Percentiles rank a stretch among this genome's conserved stretches.
Conservation (phyloP, 2,888 invertebrate genomes). For the Drosophila austrosaltans region DNA sequence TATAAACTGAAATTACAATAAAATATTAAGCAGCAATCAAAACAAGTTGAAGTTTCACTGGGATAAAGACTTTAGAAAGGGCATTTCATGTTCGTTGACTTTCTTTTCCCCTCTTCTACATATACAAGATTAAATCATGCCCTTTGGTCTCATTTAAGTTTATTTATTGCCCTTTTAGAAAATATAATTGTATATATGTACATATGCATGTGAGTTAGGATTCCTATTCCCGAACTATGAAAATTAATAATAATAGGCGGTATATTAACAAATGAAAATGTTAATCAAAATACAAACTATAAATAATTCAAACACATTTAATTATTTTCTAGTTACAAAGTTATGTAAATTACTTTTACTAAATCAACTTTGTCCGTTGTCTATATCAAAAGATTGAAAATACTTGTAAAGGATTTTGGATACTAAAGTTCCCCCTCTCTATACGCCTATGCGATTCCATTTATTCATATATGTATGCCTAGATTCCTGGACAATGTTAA, state of each 20-base stretch:
- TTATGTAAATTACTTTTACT: too few species aligned
- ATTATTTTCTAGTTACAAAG: too few species aligned
- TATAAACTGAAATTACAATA: conserved; percentile 3
- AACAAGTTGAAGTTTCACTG: background rate
- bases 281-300: background rate
- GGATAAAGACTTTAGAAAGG: background rate
- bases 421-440: background rate
- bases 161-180: background rate
- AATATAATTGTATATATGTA: too few species aligned
- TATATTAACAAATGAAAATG: too few species aligned
- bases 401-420: too few species aligned
- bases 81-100: background rate
- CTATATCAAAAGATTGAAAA: too few species aligned
- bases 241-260: too few species aligned
- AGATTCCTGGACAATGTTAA: background rate
- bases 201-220: too few species aligned
- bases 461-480: too few species aligned
- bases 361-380: too few species aligned
- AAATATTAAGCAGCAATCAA: background rate
- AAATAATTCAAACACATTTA: background rate
- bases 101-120: background rate
- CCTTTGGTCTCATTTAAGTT: background rate
- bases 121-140: background rate
- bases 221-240: too few species aligned
- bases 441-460: background rate